These are phyloP conservation scores for Chaetorhynchus papuensis DNA, from an alignment of 2,113 vertebrate genomes.

Conservation along the genomic window DNA sequence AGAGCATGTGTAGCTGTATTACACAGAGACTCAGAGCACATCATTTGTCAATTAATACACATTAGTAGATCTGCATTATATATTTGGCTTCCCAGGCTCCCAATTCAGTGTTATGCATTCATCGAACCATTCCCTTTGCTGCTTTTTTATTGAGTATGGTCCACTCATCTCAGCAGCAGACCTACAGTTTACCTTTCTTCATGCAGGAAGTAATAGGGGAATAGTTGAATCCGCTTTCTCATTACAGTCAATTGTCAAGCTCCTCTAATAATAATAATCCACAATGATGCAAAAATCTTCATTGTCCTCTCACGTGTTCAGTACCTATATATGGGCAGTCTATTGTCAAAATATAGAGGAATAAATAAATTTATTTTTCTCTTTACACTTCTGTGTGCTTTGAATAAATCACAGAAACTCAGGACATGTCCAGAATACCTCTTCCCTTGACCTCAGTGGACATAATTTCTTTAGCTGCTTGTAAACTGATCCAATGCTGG, in stretches of 20 bases:
- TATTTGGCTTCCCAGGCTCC: background rate
- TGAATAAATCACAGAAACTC: background rate
- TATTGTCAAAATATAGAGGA: background rate
- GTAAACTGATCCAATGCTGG: background rate
- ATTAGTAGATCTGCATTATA: background rate
- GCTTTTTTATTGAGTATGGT: background rate
- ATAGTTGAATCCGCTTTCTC: background rate
- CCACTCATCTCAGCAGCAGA: background rate
- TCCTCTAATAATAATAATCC: background rate
- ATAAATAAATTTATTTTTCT: background rate
- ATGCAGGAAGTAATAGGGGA: background rate
- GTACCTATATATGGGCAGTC: background rate
- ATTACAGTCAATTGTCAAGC: background rate
- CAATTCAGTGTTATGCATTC: background rate
- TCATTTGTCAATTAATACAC: background rate
- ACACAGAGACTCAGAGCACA: background rate
- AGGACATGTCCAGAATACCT: background rate
- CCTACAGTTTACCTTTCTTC: background rate
- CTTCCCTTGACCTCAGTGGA: background rate
- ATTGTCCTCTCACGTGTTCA: background rate
- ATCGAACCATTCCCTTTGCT: background rate
- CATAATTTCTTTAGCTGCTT: background rate
- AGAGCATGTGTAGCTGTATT: background rate
- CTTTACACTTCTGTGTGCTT: background rate
- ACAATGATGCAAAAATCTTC: background rate